A percentile compares a stretch with the other conserved stretches of the same genome.
Evolutionary conservation across 2,113 vertebrate genomes (phyloP).

Genomic region (Rhabdomys dilectus): DNA sequence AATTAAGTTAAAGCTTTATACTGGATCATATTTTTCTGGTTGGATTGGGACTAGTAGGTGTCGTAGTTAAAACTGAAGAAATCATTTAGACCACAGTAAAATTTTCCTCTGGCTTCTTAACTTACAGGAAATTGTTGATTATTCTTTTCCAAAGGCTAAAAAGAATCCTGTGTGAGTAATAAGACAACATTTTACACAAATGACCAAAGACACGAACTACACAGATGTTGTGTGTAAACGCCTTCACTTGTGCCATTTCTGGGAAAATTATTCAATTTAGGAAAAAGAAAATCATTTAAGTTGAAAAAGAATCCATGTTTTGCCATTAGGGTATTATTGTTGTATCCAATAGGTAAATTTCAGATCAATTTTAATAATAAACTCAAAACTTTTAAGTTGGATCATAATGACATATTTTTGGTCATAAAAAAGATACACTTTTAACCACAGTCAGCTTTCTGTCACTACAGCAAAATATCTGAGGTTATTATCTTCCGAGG

Average conservation of each 20-base stretch:
- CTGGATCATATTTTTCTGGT: background rate
- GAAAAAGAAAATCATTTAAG: slow-evolving; percentile 58
- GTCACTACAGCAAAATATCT: background rate
- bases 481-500: no score
- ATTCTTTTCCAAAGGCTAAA: slow-evolving; percentile 52
- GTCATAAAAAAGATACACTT: background rate
- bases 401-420: background rate
- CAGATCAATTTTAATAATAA: slow-evolving; percentile 33
- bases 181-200: slow-evolving; percentile 75
- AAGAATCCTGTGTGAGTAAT: slow-evolving; percentile 65
- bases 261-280: slow-evolving; percentile 65
- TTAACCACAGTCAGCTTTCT: background rate
- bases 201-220: slow-evolving; percentile 66
- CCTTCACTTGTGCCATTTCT: slow-evolving; percentile 51
- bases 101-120: background rate
- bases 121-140: slow-evolving; percentile 57
- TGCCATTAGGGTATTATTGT: background rate
- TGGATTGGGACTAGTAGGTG: background rate
- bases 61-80: slow-evolving; percentile 36
- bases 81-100: slow-evolving; percentile 44
- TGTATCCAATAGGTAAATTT: background rate
- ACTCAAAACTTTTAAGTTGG: background rate
- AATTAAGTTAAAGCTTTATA: slow-evolving; percentile 43
- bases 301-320: background rate
- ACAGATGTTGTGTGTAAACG: slow-evolving; percentile 70